A percentile compares a stretch with the other conserved stretches of the same genome.
phyloP scores from a whole-genome alignment of 2,797 vertebrate genomes.

The Nannoperca obscura region DNA sequence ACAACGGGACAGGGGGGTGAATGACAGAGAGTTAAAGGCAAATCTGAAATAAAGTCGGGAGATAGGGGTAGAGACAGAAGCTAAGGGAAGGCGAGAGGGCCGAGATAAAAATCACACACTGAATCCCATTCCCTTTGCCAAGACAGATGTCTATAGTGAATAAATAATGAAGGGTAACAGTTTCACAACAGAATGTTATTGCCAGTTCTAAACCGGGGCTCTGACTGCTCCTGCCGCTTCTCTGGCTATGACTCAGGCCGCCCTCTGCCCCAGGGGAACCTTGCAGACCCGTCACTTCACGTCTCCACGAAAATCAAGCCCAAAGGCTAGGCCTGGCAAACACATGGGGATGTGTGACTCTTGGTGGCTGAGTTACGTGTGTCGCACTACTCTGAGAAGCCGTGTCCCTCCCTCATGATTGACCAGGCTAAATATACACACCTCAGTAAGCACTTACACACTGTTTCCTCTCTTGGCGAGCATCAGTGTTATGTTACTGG shows the following conservation, averaged over 20 bases:
- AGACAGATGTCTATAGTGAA: slow-evolving; percentile 72
- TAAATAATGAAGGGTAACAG: slow-evolving; percentile 73
- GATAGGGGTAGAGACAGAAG: slow-evolving; percentile 20
- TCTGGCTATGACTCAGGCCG: slow-evolving; percentile 69
- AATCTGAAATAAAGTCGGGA: slow-evolving; percentile 45
- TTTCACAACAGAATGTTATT: slow-evolving; percentile 77
- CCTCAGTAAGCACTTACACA: slow-evolving; percentile 55
- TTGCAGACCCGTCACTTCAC: slow-evolving; percentile 78
- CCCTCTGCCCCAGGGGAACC: slow-evolving; percentile 77
- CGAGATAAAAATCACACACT: slow-evolving; percentile 58
- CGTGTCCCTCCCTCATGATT: slow-evolving; percentile 74
- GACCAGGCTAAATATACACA: slow-evolving; percentile 73
- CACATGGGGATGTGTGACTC: slow-evolving; percentile 77
- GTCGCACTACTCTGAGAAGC: slow-evolving; percentile 74
- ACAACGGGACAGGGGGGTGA: slow-evolving; percentile 48
- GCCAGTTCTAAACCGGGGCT: slow-evolving; percentile 64
- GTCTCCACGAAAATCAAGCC: slow-evolving; percentile 71
- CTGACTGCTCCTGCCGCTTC: slow-evolving; percentile 59
- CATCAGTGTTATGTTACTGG: slow-evolving; percentile 28
- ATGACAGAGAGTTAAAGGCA: slow-evolving; percentile 59
- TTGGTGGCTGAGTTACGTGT: slow-evolving; percentile 70
- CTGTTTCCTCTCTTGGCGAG: slow-evolving; percentile 46
- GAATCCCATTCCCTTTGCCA: slow-evolving; percentile 54
- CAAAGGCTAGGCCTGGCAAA: slow-evolving; percentile 69
- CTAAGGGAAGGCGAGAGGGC: slow-evolving; percentile 35